These are phyloP conservation scores for Cistogaster globosa DNA, from an alignment of 2,888 invertebrate species.

Conservation along the genomic window DNA sequence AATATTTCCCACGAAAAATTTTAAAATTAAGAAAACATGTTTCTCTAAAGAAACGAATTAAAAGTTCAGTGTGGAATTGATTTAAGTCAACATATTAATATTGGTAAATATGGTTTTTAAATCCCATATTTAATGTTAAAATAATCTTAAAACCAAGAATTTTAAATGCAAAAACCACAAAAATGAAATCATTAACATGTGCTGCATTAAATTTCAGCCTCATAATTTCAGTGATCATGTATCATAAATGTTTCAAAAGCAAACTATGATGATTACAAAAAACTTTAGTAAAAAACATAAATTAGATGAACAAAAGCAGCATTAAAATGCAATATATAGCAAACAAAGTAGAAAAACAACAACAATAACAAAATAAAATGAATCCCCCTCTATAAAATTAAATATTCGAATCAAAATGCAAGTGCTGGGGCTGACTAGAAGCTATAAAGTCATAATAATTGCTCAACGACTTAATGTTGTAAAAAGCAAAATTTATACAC, in stretches of 20 bases:
- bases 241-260: conserved; percentile 43
- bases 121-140: conserved; percentile 2
- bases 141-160: conserved; percentile 23
- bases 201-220: conserved; percentile 39
- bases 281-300: conserved; percentile 26
- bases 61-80: neutral
- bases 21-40: no score
- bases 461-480: conserved; percentile 66
- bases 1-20: no score
- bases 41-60: no score
- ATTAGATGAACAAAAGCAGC: conserved; percentile 23
- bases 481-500: conserved; percentile 29
- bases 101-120: conserved; percentile 18
- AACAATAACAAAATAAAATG: neutral
- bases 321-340: conserved; percentile 10
- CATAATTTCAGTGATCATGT: conserved; percentile 43
- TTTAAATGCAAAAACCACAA: conserved; percentile 15
- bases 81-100: neutral
- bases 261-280: conserved; percentile 21
- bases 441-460: conserved; percentile 66
- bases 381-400: conserved; percentile 45
- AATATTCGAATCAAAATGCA: conserved; percentile 64
- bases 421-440: conserved; percentile 61
- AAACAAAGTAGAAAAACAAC: conserved; percentile 1
- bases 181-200: conserved; percentile 63